Conservation (phyloP, 2,888 invertebrate genomes). For the Acanthosepion esculentum region DNA sequence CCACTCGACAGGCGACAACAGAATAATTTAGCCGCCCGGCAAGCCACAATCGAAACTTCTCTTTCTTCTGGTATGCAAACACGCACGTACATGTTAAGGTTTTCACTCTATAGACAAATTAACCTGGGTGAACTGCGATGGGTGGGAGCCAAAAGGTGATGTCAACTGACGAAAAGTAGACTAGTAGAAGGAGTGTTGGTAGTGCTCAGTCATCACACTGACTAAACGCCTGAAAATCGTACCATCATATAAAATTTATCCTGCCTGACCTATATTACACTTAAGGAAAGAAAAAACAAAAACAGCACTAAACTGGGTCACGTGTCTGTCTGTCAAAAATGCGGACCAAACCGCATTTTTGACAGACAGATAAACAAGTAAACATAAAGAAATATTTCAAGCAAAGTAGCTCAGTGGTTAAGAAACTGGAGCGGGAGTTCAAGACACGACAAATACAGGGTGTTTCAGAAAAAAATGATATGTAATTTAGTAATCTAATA, state of each 20-base stretch:
- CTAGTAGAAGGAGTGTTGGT: not conserved
- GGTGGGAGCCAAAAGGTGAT: not conserved
- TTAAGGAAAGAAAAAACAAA: not conserved
- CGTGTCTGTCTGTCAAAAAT: slow-evolving; percentile 12
- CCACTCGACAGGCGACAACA: too few relatives aligned
- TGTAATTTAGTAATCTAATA: too few relatives aligned
- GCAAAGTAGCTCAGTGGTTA: not conserved
- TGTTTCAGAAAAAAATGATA: too few relatives aligned
- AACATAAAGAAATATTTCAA: too few relatives aligned
- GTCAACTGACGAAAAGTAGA: not conserved
- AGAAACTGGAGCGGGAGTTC: not conserved
- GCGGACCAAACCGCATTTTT: not conserved
- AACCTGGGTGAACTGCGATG: not conserved
- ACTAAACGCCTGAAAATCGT: not conserved
- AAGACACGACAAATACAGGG: too few relatives aligned
- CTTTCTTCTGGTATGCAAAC: not conserved
- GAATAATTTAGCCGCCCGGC: too few relatives aligned
- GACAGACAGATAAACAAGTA: slow-evolving; percentile 1
- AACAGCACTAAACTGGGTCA: not conserved
- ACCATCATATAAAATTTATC: too few relatives aligned
- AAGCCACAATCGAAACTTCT: not conserved
- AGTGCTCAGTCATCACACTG: not conserved
- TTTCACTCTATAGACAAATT: not conserved
- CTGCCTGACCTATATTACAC: too few relatives aligned
- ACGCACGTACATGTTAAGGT: not conserved